Base-by-base conservation (phyloP, 1,140 invertebrate species). In the Cotesia vestalis region DNA sequence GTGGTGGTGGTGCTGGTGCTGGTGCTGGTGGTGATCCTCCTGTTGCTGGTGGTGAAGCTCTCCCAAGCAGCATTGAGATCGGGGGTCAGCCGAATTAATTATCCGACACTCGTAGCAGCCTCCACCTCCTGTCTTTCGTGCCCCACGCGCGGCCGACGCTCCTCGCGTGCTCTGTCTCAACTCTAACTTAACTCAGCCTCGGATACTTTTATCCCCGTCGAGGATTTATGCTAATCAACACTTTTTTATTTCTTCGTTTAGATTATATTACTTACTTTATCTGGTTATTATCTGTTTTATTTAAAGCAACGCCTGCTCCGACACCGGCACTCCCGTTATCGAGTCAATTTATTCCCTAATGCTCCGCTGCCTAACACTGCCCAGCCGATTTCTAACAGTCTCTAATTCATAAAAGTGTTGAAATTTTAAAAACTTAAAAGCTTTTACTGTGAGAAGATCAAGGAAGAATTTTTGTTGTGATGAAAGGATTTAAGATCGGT, bases 21-120 rank as follows among this genome's bases (percentile, higher is more conserved):
- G 53, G 4, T 55, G 53, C 53, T 55, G 53, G 12, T 55, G 53
- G 12, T 55, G 53, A 8, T 52, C 53, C 17, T 11, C 0, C 53
- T 55, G n/a, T 17, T 55, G 6, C 4, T 66, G 63, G n/a, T 66
- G 40, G 6, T 66, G 63, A 36, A 64, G 40, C 66, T 67, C 66
- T 67, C 66, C 66, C 66, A 67, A 55, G 66, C 62, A 64, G 62
- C 69, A 71, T 64, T 63, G 46, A 71, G 60, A 75, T 70, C 76
- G 75, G 69, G 77, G 78, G 75, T 81, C 80, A 81, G 61, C 74
- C 79, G 77, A 81, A 81, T 81, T 81, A 82, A 82, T 81, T 82
- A 81, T 79, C 77, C 76, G 63, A 81, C 79, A 81, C 78, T 81
- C 78, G 79, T 79, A 78, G 74, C 66, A 76, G 63, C 62, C 57